These are phyloP conservation scores for Trypoxylus dichotomus DNA, from an alignment of 1,140 invertebrate genomes.

Conservation along the genomic window DNA sequence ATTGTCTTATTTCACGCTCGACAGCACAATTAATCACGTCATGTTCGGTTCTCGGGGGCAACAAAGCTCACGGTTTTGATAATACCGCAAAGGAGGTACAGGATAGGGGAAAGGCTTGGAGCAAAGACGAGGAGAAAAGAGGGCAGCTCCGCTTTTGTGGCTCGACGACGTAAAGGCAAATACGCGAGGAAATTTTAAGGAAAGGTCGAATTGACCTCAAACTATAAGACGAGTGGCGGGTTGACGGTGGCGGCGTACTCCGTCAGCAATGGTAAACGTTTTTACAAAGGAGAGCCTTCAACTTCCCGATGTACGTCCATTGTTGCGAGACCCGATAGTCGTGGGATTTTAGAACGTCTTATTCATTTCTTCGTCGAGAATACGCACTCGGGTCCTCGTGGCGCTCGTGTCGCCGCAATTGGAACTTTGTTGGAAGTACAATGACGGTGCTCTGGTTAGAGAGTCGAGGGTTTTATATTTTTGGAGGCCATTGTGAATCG, in stretches of 20 bases:
- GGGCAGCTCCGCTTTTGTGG: neutral
- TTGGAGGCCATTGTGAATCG: neutral
- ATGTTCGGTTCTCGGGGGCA: neutral
- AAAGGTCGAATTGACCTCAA: conserved; percentile 1
- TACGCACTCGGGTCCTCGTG: neutral
- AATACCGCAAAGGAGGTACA: neutral
- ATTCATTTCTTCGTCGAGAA: neutral
- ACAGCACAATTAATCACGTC: conserved; percentile 12
- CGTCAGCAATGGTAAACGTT: neutral
- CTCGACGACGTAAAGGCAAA: neutral
- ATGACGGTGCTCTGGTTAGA: neutral
- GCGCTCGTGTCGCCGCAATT: neutral
- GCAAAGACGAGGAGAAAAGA: no score
- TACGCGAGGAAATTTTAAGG: neutral
- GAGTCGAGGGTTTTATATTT: neutral
- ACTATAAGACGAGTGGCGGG: neutral
- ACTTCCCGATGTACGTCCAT: neutral
- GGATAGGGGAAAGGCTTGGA: no score
- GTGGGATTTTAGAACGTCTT: neutral
- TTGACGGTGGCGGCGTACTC: neutral
- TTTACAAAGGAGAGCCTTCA: conserved; percentile 1
- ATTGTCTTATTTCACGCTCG: conserved; percentile 19
- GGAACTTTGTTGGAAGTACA: neutral
- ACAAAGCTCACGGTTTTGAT: conserved; percentile 7
- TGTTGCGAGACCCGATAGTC: conserved; percentile 14